Evolutionary conservation across 2,797 vertebrate species (phyloP), one percentile per base, ranked within the genome.

Genomic region (Sternarchorhynchus goeldii): DNA sequence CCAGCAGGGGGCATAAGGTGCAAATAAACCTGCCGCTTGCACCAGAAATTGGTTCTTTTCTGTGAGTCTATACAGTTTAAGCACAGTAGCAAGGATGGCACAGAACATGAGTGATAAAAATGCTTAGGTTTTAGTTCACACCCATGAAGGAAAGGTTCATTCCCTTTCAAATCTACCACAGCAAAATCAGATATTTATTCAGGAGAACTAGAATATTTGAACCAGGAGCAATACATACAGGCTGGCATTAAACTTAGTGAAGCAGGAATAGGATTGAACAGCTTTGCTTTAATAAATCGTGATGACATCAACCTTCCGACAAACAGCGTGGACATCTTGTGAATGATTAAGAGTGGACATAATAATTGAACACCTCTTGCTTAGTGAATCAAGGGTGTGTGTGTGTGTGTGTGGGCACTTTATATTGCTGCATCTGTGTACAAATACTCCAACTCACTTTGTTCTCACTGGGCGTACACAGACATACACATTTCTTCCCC

Each of bases 1-100:
- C 76, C 85, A 81, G 71, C 59, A 88, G 84, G 77, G 76, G 81
- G 73, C 62, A 66, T 56, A 5, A 66, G 17, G 10, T 65, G 7
- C 57, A 80, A 56, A 70, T 56, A 7, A 73, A 56, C 57, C 39
- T 67, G 20, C 14, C 45, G 18, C 41, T n/a, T 17, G 3, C 58
- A 8, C 4, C 6, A 63, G 29, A 7, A 55, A 50, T 50, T 1
- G 45, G 45, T 50, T 50, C 8, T 12, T 12, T 50, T 50, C 45
- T 50, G 45, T 50, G 45, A 50, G 10, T 14, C 0, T 50, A 50
- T 50, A 50, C 8, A 12, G 45, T 50, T 3, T 50, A 50, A 50
- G 10, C 45, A 50, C 10, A 50, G 45, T 14, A 12, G 45, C 17
- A 36, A 25, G 25, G 25, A n/a, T n/a, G n/a, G n/a, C n/a, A n/a